These are phyloP conservation scores for Oophaga pumilio DNA, from an alignment of 2,113 vertebrate genomes.

Conservation along the genomic window DNA sequence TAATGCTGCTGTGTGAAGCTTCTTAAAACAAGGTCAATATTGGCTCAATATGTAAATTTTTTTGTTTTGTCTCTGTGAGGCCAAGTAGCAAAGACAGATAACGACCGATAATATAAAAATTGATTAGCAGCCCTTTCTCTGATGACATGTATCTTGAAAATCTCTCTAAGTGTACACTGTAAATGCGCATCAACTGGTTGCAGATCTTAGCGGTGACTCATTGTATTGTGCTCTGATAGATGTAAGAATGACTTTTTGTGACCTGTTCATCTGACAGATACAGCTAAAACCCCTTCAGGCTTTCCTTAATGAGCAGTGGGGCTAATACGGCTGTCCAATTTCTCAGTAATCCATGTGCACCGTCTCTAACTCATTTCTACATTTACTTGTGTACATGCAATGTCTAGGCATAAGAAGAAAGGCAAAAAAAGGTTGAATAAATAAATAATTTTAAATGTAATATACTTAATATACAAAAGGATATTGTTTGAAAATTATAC, in stretches of 20 bases:
- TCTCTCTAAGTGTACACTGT: slow-evolving; percentile 18
- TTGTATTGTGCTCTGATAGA: slow-evolving; percentile 43
- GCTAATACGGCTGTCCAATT: slow-evolving; percentile 1
- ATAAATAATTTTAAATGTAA: neutral
- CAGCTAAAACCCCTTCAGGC: neutral
- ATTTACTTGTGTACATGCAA: neutral
- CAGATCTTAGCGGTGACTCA: slow-evolving; percentile 26
- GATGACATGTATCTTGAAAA: slow-evolving; percentile 5
- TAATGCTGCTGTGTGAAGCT: neutral
- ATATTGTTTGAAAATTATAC: too few species aligned
- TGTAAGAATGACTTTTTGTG: slow-evolving; percentile 5
- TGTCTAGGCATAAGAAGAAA: neutral
- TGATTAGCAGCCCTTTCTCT: neutral
- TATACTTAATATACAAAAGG: too few species aligned
- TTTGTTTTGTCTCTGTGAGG: neutral
- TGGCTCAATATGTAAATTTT: too few species aligned
- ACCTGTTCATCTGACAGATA: slow-evolving; percentile 37
- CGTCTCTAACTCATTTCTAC: neutral
- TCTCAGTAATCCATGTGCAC: neutral
- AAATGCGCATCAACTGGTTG: slow-evolving; percentile 3
- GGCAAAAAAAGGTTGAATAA: neutral
- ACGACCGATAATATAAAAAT: neutral
- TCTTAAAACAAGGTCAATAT: neutral
- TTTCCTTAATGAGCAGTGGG: slow-evolving; percentile 41
- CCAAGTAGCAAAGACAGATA: neutral